Evolutionary conservation across 2,113 vertebrate genomes (phyloP), one percentile per base, ranked within the genome.

Genomic region (Dicaeum eximium): DNA sequence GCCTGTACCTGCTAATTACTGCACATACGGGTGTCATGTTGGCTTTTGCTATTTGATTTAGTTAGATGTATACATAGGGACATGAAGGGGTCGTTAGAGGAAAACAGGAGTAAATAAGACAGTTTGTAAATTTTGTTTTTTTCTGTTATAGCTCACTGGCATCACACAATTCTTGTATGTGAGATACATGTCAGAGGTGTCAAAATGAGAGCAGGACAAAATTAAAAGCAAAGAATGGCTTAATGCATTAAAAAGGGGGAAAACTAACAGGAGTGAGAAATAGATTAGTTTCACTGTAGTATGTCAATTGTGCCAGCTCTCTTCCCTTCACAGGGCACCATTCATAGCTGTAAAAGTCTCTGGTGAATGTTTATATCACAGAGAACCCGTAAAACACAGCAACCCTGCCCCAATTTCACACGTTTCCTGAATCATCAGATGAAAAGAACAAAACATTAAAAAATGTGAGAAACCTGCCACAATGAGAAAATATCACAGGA

Each of bases 1-100:
- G 47, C n/a, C 37, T 42, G 25, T 51, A 88, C 51, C 73, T 92
- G 71, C 88, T 95, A 96, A 95, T 95, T 92, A 45, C 58, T 89
- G 2, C 48, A 70, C 60, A 33, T 44, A 35, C 1, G 33, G 54
- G 47, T 80, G 54, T 86, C 90, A 48, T 27, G 9, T 40, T 80
- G 79, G 47, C 74, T 95, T 91, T 69, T 70, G 35, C 38, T 73
- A 50, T 45, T 65, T 74, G 66, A 89, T 72, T 91, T 87, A 86
- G 38, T 57, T 61, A 45, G 15, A 48, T 60, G 33, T 37, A 65
- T n/a, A 50, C 9, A 21, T 3, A 47, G 23, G 0, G 0, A 2
- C 33, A 15, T 9, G 30, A 56, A 53, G 21, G 35, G 28, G 62
- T 11, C 10, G 2, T 30, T 23, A 73, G 35, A 69, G 25, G 5